Evolutionary conservation across 35 echinoderm and acorn worm species (phyloP).

Genomic region (Holothuria glaberrima): DNA sequence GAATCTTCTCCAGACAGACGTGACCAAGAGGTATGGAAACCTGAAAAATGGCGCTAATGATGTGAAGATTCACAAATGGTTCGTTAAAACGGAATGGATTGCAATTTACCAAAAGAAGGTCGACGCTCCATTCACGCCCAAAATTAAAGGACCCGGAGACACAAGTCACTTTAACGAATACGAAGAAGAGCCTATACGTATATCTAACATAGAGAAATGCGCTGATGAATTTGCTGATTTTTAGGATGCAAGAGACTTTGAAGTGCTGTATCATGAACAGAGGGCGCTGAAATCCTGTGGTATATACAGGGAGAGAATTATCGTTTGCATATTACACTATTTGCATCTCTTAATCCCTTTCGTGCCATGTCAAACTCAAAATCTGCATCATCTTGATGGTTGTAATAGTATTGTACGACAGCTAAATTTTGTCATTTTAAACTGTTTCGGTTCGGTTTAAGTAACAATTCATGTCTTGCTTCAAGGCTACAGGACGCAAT

Average conservation of each 20-base stretch:
- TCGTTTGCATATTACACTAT: not conserved
- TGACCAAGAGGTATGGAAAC: constrained; percentile 96
- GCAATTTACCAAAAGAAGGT: constrained; percentile 99
- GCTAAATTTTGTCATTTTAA: too few species aligned
- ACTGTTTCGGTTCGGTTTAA: too few species aligned
- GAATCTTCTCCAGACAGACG: constrained; percentile 92
- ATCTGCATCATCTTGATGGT: too few species aligned
- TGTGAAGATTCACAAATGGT: constrained; percentile 97
- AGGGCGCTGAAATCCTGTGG: not conserved
- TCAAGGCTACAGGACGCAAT: too few species aligned
- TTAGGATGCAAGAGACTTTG: constrained; percentile 34
- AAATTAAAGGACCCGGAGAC: constrained; percentile 85
- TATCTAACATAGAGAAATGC: constrained; percentile 93
- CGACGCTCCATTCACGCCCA: constrained; percentile 93
- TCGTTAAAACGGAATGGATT: constrained; percentile 93
- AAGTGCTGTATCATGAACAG: not conserved
- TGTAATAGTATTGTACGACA: too few species aligned
- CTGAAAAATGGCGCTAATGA: constrained; percentile 91
- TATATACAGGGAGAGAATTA: not conserved
- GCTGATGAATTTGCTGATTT: constrained; percentile 98
- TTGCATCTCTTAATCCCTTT: not conserved
- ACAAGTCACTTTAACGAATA: constrained; percentile 98
- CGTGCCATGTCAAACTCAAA: too few species aligned
- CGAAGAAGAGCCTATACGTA: constrained; percentile 91
- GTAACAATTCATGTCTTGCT: too few species aligned